A percentile compares a stretch with the other conserved stretches of the same genome.
phyloP scores from a whole-genome alignment of 2,888 invertebrate genomes.

The Troides oblongomaculatus region DNA sequence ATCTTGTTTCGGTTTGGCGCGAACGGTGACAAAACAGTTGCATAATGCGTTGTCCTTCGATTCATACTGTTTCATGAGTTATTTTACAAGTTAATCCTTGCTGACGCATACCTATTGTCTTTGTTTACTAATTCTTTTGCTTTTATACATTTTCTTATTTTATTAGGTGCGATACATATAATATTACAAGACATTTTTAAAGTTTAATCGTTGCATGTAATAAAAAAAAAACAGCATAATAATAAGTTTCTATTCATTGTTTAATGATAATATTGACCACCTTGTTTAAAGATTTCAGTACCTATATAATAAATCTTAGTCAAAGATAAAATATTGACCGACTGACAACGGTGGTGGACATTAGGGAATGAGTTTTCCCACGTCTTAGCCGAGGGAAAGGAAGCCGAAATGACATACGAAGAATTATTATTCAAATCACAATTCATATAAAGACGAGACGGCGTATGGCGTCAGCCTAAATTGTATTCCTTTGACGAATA shows the following conservation, averaged over 20 bases:
- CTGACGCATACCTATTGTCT: constrained; percentile 19
- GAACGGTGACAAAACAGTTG: constrained; percentile 45
- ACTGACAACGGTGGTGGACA: constrained; percentile 56
- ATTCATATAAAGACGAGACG: constrained; percentile 57
- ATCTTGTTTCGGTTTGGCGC: constrained; percentile 60
- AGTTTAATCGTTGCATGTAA: too few species aligned
- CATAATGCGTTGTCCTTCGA: constrained; percentile 25
- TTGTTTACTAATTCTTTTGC: constrained; percentile 2
- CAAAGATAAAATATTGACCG: neutral
- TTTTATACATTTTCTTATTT: constrained; percentile 1
- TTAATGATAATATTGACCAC: too few species aligned
- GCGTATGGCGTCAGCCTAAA: constrained; percentile 70
- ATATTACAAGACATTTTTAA: neutral
- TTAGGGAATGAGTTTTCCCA: constrained; percentile 73
- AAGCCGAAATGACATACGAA: constrained; percentile 74
- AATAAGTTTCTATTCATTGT: neutral
- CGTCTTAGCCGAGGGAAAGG: constrained; percentile 70
- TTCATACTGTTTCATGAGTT: constrained; percentile 26
- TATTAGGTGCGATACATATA: neutral
- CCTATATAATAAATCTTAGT: neutral
- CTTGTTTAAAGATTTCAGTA: too few species aligned
- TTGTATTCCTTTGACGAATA: constrained; percentile 72
- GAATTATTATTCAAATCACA: constrained; percentile 80
- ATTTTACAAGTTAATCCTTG: constrained; percentile 24
- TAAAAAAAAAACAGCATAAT: too few species aligned